Evolutionary conservation across 2,888 invertebrate species (phyloP).

Genomic region (Hipparchia sbordonii): DNA sequence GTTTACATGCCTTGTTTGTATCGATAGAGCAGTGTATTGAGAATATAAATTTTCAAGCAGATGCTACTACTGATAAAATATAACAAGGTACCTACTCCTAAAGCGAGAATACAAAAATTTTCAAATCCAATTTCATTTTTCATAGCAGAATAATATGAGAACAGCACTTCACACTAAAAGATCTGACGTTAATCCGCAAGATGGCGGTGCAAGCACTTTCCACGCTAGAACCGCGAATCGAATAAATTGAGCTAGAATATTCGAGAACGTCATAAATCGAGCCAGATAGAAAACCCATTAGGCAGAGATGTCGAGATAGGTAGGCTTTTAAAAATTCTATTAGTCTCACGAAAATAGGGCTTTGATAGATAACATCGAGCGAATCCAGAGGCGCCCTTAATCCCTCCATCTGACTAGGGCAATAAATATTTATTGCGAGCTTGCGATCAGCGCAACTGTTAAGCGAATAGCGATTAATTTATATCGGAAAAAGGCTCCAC

Average conservation of each 20-base stretch:
- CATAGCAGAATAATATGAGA: neutral
- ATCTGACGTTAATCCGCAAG: slow-evolving; percentile 20
- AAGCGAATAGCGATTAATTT: slow-evolving; percentile 26
- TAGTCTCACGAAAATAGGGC: slow-evolving; percentile 46
- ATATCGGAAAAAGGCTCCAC: neutral
- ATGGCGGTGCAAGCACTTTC: slow-evolving; percentile 22
- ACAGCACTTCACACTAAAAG: slow-evolving; percentile 16
- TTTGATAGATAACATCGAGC: slow-evolving; percentile 45
- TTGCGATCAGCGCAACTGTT: slow-evolving; percentile 45
- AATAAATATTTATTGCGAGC: slow-evolving; percentile 75
- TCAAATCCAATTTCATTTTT: slow-evolving; percentile 7
- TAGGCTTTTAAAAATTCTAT: slow-evolving; percentile 45
- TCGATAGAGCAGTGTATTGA: no score
- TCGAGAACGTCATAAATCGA: slow-evolving; percentile 34
- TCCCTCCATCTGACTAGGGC: slow-evolving; percentile 60
- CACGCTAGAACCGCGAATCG: slow-evolving; percentile 14
- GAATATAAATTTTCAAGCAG: neutral
- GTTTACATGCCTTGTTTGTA: no score
- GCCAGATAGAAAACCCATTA: slow-evolving; percentile 38
- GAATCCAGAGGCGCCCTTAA: slow-evolving; percentile 54
- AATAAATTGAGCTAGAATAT: slow-evolving; percentile 24
- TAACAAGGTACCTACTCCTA: neutral
- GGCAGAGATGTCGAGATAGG: slow-evolving; percentile 38
- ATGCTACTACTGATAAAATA: neutral
- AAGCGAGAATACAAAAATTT: neutral